These are phyloP conservation scores for Hippopotamyrus pictus DNA, from an alignment of 2,797 vertebrate species.

Conservation along the genomic window DNA sequence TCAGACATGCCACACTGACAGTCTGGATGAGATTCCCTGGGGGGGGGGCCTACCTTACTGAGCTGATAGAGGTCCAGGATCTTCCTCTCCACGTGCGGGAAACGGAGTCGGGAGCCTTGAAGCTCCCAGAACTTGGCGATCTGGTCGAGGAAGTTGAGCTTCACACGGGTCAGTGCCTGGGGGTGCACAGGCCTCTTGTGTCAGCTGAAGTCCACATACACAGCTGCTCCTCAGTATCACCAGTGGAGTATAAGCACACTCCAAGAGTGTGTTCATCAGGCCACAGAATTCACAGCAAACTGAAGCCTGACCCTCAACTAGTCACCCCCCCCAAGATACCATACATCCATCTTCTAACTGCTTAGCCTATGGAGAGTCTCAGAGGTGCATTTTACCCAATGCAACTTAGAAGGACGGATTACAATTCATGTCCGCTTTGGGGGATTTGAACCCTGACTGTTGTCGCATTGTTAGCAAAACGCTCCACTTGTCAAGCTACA, in stretches of 20 bases:
- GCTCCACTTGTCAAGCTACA: background rate
- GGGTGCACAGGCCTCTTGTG: conserved; percentile 14
- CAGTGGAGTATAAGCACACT: background rate
- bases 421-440: background rate
- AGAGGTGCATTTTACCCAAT: background rate
- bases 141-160: conserved; percentile 94
- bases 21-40: background rate
- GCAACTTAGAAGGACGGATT: background rate
- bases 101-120: conserved; percentile 88
- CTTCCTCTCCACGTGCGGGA: conserved; percentile 90
- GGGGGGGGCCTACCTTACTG: conserved; percentile 76
- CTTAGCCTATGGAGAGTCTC: background rate
- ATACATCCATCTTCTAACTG: background rate
- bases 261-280: background rate
- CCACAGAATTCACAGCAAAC: background rate
- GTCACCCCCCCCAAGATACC: background rate
- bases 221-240: background rate
- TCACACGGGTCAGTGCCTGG: conserved; percentile 93
- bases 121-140: conserved; percentile 98
- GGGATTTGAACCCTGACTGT: background rate
- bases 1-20: background rate
- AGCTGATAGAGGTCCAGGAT: conserved; percentile 89
- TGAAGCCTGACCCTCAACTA: background rate
- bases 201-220: background rate
- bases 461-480: background rate